These are phyloP conservation scores for Microtus montanus DNA, from an alignment of 2,113 vertebrate species.

Conservation along the genomic window DNA sequence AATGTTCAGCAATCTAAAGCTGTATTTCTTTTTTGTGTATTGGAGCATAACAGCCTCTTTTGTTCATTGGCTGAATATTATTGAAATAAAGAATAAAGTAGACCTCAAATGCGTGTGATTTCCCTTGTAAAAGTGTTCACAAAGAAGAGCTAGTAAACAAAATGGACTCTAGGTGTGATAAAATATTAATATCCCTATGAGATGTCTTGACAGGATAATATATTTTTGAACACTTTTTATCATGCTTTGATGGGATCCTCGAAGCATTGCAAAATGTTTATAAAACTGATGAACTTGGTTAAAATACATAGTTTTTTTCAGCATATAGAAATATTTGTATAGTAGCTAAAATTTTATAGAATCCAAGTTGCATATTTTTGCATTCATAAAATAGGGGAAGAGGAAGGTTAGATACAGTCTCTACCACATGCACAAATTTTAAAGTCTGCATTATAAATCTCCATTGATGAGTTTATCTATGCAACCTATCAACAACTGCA, in stretches of 20 bases:
- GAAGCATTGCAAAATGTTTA: background rate
- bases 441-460: background rate
- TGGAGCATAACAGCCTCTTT: background rate
- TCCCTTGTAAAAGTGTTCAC: background rate
- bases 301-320: background rate
- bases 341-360: background rate
- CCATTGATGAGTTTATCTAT: background rate
- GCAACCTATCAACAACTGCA: background rate
- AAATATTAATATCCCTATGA: background rate
- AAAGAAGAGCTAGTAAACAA: background rate
- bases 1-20: background rate
- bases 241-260: background rate
- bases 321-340: background rate
- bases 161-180: background rate
- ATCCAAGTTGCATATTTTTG: background rate
- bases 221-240: background rate
- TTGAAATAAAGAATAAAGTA: slow-evolving; percentile 11
- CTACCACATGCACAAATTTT: background rate
- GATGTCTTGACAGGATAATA: background rate
- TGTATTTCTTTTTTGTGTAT: slow-evolving; percentile 13
- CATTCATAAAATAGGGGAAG: background rate
- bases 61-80: background rate
- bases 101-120: background rate
- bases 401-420: background rate
- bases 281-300: background rate